A percentile compares a stretch with the other conserved stretches of the same genome.
Conservation (phyloP, 2,888 invertebrate genomes). For the Lagria hirta region DNA sequence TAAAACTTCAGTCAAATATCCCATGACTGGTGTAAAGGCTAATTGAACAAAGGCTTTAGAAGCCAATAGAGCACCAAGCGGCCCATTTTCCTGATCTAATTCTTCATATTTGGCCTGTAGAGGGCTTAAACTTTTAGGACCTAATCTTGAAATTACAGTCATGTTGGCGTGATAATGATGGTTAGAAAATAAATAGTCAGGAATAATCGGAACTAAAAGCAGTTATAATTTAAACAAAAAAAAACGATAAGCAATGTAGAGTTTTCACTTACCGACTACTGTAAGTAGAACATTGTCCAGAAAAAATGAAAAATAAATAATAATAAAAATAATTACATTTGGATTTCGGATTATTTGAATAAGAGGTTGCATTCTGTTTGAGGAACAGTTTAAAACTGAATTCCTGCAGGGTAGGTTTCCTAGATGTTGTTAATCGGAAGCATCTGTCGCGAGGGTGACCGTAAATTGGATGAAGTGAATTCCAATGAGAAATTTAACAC, state of each 20-base stretch:
- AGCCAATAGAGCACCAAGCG: constrained; percentile 68
- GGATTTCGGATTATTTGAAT: constrained; percentile 35
- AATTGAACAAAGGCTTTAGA: constrained; percentile 82
- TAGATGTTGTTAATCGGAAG: constrained; percentile 15
- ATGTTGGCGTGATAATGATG: constrained; percentile 48
- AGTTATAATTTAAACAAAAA: background rate
- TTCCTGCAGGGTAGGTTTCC: constrained; percentile 13
- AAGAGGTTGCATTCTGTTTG: constrained; percentile 12
- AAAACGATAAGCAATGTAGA: background rate
- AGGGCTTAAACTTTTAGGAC: constrained; percentile 49
- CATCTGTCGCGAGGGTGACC: constrained; percentile 19
- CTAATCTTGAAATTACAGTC: constrained; percentile 27
- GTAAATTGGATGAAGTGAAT: constrained; percentile 32
- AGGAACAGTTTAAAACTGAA: constrained; percentile 10
- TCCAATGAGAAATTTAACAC: constrained; percentile 45
- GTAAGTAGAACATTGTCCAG: constrained; percentile 86
- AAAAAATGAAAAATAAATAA: constrained; percentile 75
- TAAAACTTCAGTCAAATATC: constrained; percentile 64
- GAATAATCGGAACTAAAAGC: constrained; percentile 74
- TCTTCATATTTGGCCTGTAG: constrained; percentile 51
- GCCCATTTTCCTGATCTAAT: constrained; percentile 64
- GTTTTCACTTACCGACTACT: constrained; percentile 73
- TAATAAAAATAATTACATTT: constrained; percentile 54
- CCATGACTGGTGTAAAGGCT: constrained; percentile 73
- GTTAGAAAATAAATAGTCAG: constrained; percentile 68